Percentiles rank a stretch among this genome's conserved stretches.
Conservation (phyloP, 2,888 invertebrate genomes). For the Choristoneura rosaceana region DNA sequence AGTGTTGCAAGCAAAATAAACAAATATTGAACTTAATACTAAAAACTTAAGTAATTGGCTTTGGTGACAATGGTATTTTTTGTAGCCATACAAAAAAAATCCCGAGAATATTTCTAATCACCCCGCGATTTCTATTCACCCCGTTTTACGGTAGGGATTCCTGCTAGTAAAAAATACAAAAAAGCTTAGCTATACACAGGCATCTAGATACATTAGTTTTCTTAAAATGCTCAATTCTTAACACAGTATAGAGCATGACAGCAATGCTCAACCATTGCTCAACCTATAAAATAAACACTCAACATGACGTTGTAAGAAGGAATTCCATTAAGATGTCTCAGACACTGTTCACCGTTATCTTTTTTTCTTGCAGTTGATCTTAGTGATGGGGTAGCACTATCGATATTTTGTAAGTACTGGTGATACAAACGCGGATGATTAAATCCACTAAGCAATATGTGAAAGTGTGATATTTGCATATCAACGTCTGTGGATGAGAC, state of each 20-base stretch:
- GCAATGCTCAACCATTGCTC: constrained; percentile 21
- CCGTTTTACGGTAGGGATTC: too few relatives aligned
- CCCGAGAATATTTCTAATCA: too few relatives aligned
- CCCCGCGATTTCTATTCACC: too few relatives aligned
- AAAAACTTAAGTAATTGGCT: too few relatives aligned
- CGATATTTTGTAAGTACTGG: constrained; percentile 40
- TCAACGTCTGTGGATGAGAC: too few relatives aligned
- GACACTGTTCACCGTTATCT: constrained; percentile 61
- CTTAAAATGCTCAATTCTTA: not conserved
- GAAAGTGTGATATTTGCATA: too few relatives aligned
- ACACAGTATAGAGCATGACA: constrained; percentile 3
- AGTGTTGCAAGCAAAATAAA: too few relatives aligned
- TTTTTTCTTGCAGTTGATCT: constrained; percentile 56
- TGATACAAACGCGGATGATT: not conserved
- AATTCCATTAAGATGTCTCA: constrained; percentile 68
- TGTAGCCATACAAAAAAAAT: too few relatives aligned
- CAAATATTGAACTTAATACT: too few relatives aligned
- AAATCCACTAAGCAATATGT: too few relatives aligned
- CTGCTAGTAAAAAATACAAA: too few relatives aligned
- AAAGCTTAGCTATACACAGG: not conserved
- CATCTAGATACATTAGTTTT: not conserved
- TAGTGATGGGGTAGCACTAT: constrained; percentile 50
- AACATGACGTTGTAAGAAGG: constrained; percentile 52
- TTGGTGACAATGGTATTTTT: too few relatives aligned
- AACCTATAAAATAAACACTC: constrained; percentile 34